Evolutionary conservation across 2,888 invertebrate genomes (phyloP), one percentile per base, ranked within the genome.

Genomic region (Lissocephala sabroskyi): DNA sequence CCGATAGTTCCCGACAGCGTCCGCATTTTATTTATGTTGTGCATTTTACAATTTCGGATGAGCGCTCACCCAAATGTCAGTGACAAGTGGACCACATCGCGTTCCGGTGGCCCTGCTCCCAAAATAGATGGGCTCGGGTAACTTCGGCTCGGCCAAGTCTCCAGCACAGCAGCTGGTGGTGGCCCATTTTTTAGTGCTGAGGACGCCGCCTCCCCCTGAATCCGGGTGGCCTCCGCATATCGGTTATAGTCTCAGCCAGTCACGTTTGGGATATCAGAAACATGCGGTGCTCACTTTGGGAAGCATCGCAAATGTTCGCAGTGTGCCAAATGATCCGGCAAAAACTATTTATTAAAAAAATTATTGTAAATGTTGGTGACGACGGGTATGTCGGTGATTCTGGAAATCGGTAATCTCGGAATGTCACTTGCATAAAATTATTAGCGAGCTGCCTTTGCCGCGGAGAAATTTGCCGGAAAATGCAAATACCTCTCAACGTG

Each of bases 261-360:
- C 71, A 71, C 71, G 71, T 71, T 52, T 62, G 55, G 50, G 57
- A 63, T 76, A 71, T 71, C 71, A 71, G 52, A 45, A 59, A 62
- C 71, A 71, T 63, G 58, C 76, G 71, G 76, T 56, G 71, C 23
- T 7, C 23, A 23, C 23, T 7, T 7, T 23, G 23, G 7, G 43
- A 43, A 40, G 10, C 52, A 29, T 52, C 49, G 46, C 40, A 54
- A 51, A 63, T 52, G 54, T 59, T 56, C 50, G 29, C 41, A 56
- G 65, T 74, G 59, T 52, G 52, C 56, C 63, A 65, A 74, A 70
- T 74, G 50, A 68, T 74, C 63, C 53, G 54, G 52, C 62, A 47
- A 52, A 51, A 70, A 70, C 68, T 74, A 70, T 74, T 74, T 74
- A 70, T 70, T 74, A 71, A 70, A 70, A 70, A 70, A 74, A 74